These are phyloP conservation scores for Tethya wilhelma DNA, from an alignment of 37 sponge, comb jelly and placozoan species.

Conservation along the genomic window DNA sequence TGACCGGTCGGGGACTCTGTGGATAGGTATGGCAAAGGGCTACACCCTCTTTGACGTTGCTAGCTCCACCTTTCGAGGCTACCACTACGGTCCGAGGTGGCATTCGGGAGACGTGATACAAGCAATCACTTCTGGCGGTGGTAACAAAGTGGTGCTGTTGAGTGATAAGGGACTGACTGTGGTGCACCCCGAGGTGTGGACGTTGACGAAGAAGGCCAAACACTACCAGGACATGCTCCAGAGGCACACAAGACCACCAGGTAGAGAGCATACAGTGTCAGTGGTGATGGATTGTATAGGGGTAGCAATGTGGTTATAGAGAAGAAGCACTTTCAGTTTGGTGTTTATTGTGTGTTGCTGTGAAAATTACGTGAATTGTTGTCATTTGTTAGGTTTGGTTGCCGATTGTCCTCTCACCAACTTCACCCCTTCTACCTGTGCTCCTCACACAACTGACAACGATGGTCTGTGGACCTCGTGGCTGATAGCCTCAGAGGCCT, in stretches of 20 bases:
- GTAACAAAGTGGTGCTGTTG: conserved; percentile 33
- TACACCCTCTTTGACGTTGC: conserved; percentile 62
- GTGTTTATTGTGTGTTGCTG: neutral
- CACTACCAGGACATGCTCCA: conserved; percentile 78
- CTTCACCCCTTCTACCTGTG: conserved; percentile 59
- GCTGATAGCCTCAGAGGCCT: conserved; percentile 74
- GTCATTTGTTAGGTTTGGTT: conserved; percentile 59
- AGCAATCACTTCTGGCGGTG: conserved; percentile 14
- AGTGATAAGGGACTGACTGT: conserved; percentile 68
- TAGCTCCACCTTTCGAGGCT: conserved; percentile 43
- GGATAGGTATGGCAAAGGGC: conserved; percentile 66
- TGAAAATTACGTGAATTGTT: too few relatives aligned
- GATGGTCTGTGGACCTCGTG: conserved; percentile 88
- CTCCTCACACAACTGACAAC: conserved; percentile 74
- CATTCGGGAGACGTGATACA: conserved; percentile 50
- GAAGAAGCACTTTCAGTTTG: too few relatives aligned
- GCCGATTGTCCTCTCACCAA: conserved; percentile 69
- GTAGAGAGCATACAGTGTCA: conserved; percentile 15
- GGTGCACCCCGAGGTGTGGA: conserved; percentile 68
- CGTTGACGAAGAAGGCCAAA: conserved; percentile 65
- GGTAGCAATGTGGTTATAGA: too few relatives aligned
- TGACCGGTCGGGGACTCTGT: conserved; percentile 17
- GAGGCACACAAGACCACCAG: conserved; percentile 75
- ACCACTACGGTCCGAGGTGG: conserved; percentile 77
- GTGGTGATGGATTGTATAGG: too few relatives aligned